These are phyloP conservation scores for Baryphthengus martii DNA, from an alignment of 2,113 vertebrate genomes.

Conservation along the genomic window DNA sequence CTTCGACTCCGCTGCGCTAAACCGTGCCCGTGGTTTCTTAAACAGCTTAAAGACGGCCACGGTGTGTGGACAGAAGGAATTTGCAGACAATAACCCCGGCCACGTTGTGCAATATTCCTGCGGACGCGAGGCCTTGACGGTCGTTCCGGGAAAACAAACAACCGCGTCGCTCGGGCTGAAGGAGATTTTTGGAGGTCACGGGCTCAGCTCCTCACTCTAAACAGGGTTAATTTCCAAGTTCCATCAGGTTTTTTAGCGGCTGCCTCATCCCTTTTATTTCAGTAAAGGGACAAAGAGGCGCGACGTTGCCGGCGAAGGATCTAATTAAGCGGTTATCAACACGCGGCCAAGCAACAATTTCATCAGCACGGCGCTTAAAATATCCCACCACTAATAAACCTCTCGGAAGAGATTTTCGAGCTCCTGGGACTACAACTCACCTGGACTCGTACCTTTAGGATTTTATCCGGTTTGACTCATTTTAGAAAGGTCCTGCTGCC, in stretches of 20 bases:
- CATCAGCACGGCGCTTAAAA: neutral
- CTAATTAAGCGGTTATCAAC: neutral
- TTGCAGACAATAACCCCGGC: accelerated
- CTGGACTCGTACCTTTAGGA: neutral
- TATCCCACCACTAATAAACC: neutral
- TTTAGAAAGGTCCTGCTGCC: neutral
- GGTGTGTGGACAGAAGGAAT: neutral
- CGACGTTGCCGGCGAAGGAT: accelerated
- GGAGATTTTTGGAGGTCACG: conserved; percentile 3
- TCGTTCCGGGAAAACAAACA: neutral
- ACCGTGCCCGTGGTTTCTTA: accelerated
- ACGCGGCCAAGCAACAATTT: neutral
- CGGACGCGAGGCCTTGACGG: neutral
- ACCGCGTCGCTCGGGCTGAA: neutral
- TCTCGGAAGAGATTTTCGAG: neutral
- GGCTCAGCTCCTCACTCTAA: neutral
- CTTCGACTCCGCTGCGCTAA: accelerated
- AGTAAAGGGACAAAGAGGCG: neutral
- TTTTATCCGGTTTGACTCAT: neutral
- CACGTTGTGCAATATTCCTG: neutral
- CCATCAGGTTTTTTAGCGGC: neutral
- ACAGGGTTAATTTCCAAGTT: neutral
- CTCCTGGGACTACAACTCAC: neutral
- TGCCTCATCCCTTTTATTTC: neutral
- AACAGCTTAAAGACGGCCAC: neutral